A percentile compares a stretch with the other conserved stretches of the same genome.
phyloP scores from a whole-genome alignment of 2,113 vertebrate species.

The Tapirus terrestris region DNA sequence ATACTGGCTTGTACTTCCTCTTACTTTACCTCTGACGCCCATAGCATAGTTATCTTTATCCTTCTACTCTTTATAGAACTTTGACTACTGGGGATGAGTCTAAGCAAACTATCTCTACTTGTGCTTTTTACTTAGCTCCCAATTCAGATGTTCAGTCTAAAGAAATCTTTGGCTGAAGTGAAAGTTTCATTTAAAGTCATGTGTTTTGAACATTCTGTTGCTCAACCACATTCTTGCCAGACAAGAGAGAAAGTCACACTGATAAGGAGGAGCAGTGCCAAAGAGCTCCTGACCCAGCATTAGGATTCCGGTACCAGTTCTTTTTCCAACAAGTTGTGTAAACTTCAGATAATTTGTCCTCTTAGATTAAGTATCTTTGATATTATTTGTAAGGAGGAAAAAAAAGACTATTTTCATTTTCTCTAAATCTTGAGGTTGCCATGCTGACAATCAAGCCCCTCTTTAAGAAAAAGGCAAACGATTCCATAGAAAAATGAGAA shows the following conservation, averaged over 20 bases:
- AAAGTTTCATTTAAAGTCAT: conserved; percentile 25
- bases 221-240: background rate
- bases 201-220: background rate
- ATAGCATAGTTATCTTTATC: background rate
- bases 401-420: background rate
- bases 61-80: background rate
- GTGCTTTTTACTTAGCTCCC: background rate
- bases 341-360: background rate
- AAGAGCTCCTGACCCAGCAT: background rate
- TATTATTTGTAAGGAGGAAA: background rate
- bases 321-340: background rate
- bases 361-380: background rate
- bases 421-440: background rate
- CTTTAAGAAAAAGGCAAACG: background rate
- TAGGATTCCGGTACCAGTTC: background rate
- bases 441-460: background rate
- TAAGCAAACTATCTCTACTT: background rate
- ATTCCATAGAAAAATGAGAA: background rate
- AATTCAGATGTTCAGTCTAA: background rate
- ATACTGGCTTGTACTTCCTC: background rate
- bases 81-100: background rate
- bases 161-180: background rate
- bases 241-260: background rate
- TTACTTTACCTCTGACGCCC: background rate
- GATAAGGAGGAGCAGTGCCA: background rate